These are phyloP conservation scores for Cancer borealis DNA, from an alignment of 2,888 invertebrate genomes.

Conservation along the genomic window DNA sequence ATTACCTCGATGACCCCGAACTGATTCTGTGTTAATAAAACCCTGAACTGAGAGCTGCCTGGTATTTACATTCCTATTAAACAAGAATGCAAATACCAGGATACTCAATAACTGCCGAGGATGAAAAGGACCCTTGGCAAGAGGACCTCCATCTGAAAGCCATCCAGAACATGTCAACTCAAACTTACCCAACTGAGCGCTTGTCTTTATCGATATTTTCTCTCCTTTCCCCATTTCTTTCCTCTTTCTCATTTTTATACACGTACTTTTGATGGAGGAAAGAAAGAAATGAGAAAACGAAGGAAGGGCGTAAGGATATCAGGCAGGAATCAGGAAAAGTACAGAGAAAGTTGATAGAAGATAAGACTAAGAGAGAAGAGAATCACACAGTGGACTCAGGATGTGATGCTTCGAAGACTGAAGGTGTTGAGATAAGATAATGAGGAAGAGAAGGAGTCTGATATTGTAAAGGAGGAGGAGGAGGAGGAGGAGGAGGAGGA, in stretches of 20 bases:
- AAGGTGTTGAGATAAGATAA: background rate
- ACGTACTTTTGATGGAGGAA: background rate
- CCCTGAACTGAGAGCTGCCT: background rate
- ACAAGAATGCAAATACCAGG: background rate
- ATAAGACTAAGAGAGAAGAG: background rate
- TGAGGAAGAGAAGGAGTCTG: background rate
- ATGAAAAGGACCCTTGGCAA: slow-evolving; percentile 6
- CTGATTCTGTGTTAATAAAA: background rate
- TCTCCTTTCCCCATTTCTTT: no score
- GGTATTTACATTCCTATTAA: slow-evolving; percentile 18
- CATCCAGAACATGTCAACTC: background rate
- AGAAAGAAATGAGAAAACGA: background rate
- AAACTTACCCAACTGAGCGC: background rate
- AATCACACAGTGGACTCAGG: background rate
- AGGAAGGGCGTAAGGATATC: background rate
- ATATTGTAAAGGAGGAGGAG: background rate
- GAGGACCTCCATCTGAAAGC: background rate
- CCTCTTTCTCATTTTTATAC: background rate
- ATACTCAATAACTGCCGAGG: slow-evolving; percentile 5
- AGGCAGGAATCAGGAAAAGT: background rate
- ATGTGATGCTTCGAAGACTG: background rate
- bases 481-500: background rate
- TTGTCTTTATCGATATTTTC: background rate
- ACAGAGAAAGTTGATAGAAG: background rate
- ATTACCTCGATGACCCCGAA: background rate